These are phyloP conservation scores for Lepidurus arcticus DNA, from an alignment of 1,140 invertebrate genomes.

Conservation along the genomic window DNA sequence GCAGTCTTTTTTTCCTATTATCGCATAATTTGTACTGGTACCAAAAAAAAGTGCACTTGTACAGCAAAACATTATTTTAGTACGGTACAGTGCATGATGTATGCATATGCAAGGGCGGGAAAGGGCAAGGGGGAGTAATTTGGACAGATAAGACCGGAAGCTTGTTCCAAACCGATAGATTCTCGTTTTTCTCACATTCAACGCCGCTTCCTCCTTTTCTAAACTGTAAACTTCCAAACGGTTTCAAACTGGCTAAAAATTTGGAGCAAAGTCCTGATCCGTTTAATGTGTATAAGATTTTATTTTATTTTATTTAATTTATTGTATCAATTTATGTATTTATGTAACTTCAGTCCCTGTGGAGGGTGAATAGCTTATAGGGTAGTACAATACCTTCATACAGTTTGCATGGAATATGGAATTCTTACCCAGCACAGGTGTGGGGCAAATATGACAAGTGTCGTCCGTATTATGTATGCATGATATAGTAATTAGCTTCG, in stretches of 20 bases:
- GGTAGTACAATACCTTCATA: neutral
- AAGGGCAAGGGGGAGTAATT: conserved; percentile 10
- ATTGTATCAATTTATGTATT: too few relatives aligned
- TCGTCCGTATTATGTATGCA: conserved; percentile 28
- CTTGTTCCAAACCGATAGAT: conserved; percentile 14
- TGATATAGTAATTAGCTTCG: conserved; percentile 27
- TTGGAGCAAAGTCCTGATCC: too few relatives aligned
- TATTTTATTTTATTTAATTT: too few relatives aligned
- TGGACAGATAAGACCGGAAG: neutral
- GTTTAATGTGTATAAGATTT: too few relatives aligned
- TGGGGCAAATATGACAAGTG: conserved; percentile 7
- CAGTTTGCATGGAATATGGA: neutral
- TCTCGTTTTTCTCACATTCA: conserved; percentile 19
- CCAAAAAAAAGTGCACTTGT: too few relatives aligned
- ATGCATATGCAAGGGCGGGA: neutral
- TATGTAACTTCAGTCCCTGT: too few relatives aligned
- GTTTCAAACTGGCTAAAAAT: neutral
- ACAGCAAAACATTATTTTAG: conserved; percentile 8
- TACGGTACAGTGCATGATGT: neutral
- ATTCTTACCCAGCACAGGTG: neutral
- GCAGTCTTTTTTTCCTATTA: too few relatives aligned
- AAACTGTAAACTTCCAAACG: neutral
- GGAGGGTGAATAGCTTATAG: neutral
- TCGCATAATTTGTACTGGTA: too few relatives aligned
- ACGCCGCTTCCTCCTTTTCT: conserved; percentile 23